A percentile compares a stretch with the other conserved stretches of the same genome.
Evolutionary conservation across 2,113 vertebrate genomes (phyloP).

Genomic region (Rhynchomys soricoides): DNA sequence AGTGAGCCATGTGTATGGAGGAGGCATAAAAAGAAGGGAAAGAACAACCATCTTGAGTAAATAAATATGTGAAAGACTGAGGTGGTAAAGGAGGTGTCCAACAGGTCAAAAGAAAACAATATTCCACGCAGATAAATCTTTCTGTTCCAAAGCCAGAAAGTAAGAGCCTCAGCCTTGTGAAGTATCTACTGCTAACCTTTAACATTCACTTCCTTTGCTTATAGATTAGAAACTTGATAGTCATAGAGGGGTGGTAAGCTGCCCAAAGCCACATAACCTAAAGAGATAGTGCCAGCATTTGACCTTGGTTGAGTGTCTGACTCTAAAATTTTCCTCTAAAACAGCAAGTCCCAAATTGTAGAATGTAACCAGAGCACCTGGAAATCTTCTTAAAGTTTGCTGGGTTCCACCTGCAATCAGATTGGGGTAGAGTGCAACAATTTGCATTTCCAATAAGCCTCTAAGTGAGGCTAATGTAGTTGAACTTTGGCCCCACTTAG

Average conservation of each 20-base stretch:
- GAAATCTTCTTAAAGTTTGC: not conserved
- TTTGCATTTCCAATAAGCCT: not conserved
- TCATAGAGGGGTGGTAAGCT: not conserved
- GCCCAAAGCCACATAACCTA: not conserved
- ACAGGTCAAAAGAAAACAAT: not conserved
- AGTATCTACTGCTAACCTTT: not conserved
- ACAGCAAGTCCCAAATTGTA: not conserved
- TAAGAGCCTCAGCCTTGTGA: not conserved
- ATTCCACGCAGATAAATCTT: not conserved
- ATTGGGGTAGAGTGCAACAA: not conserved
- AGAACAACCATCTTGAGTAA: not conserved
- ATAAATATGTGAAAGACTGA: not conserved
- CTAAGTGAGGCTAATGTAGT: not conserved
- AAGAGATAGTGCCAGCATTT: not conserved
- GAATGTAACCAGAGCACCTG: not conserved
- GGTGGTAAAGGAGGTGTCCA: not conserved
- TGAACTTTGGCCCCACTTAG: not conserved
- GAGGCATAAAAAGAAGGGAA: not conserved
- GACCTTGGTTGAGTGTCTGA: not conserved
- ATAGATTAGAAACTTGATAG: not conserved
- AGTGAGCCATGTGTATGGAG: rapidly evolving
- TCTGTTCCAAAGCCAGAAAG: not conserved
- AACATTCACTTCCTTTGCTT: too few relatives aligned
- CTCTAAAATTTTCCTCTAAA: not conserved
- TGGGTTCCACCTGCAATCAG: too few relatives aligned